Conservation (phyloP, 2,113 vertebrate species). For the Paradoxurus hermaphroditus region DNA sequence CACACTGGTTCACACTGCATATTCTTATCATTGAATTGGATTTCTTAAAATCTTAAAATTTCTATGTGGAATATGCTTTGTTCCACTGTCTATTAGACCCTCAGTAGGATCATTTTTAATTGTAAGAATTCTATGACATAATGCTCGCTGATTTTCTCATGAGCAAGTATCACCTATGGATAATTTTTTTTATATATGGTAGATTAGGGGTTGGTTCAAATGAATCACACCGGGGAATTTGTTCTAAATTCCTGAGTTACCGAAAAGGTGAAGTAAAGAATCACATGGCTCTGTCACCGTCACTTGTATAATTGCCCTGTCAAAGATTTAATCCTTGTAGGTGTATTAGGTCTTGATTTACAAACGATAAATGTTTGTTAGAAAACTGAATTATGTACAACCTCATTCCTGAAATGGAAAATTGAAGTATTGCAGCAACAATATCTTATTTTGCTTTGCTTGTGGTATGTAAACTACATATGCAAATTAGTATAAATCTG, state of each 20-base stretch:
- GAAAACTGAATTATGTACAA: background rate
- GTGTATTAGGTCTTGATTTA: slow-evolving; percentile 34
- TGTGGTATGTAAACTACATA: background rate
- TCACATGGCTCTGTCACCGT: background rate
- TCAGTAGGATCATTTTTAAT: background rate
- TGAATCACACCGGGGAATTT: background rate
- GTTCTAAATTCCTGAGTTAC: background rate
- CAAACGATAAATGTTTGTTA: background rate
- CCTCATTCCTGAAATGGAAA: slow-evolving; percentile 36
- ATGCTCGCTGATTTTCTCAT: background rate
- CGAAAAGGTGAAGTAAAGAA: background rate
- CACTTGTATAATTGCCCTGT: background rate
- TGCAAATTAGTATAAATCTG: slow-evolving; percentile 1
- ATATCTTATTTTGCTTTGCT: slow-evolving; percentile 12
- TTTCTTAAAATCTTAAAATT: slow-evolving; percentile 31
- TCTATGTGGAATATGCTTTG: background rate
- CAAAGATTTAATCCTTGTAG: background rate
- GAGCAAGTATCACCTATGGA: background rate
- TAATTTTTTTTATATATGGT: background rate
- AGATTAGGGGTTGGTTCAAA: background rate
- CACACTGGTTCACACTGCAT: background rate
- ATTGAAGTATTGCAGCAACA: background rate
- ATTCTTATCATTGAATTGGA: background rate
- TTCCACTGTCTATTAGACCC: background rate
- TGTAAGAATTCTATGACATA: background rate